Evolutionary conservation across 2,888 invertebrate species (phyloP), one percentile per base, ranked within the genome.

Genomic region (Xestia rhomboidea): DNA sequence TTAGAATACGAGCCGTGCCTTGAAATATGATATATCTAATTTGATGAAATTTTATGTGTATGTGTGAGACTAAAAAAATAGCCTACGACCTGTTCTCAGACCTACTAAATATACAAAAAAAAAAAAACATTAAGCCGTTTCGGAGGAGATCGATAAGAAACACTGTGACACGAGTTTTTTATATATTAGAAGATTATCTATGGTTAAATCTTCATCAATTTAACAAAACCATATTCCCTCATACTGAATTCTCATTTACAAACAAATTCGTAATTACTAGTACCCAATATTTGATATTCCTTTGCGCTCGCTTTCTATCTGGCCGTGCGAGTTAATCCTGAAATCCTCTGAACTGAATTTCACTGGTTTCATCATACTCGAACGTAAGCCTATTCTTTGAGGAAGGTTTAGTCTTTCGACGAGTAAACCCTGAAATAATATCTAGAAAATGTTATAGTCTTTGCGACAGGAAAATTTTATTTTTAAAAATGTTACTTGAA

Each of bases 331-430:
- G 73, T 73, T 85, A 84, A 81, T 86, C 75, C 80, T 76, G 49
- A 73, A 82, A 84, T 73, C 83, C 76, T 54, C 66, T 44, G 21
- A 70, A 86, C 69, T 46, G 62, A 74, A 74, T 81, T 78, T 86
- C 64, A 60, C 73, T 72, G 73, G 64, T 79, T 77, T 74, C 75
- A 86, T 85, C 75, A 74, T 69, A 72, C 54, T 77, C 64, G 49
- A 64, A 74, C 44, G 49, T 80, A 86, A 80, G 77, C 73, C 71
- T 69, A 72, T 86, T 83, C 71, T 76, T 80, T 77, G 60, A 71
- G 62, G 38, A 54, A 80, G 73, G 67, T 74, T 75, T 73, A 68
- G 83, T 57, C 72, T 71, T 79, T 10, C 41, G 21, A 68, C 64
- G 27, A 51, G 46, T 30, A 70, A 64, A 49, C 68, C 75, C 77